Evolutionary conservation across 2,113 vertebrate species (phyloP), one percentile per base, ranked within the genome.

Genomic region (Megalops atlanticus): DNA sequence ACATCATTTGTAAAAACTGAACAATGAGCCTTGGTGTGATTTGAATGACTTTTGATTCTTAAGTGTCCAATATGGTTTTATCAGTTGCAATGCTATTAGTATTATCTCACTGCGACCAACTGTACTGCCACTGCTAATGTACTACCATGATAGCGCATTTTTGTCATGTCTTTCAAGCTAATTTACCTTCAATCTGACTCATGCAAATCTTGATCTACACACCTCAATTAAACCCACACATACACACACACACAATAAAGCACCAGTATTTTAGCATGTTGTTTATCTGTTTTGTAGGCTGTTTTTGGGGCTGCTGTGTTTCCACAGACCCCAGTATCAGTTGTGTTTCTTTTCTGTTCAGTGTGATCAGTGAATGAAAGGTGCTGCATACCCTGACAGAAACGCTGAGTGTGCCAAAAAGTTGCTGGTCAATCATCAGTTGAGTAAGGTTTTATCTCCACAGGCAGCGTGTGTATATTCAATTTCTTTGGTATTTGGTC

Each of bases 181-280:
- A 49, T 33, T 78, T 35, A 70, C 54, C 69, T 69, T 78, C 39
- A 78, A 78, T 78, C 35, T 40, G 18, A 15, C 21, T 68, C 38
- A 35, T 64, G 76, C 8, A 2, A n/a, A 64, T 11, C 11, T 4
- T 18, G 4, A n/a, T 58, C 24, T 58, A 24, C 52, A 7, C 7
- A 64, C 18, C n/a, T n/a, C n/a, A n/a, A n/a, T n/a, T n/a, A n/a
- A n/a, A n/a, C n/a, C n/a, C n/a, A n/a, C n/a, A 64, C 0, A 58
- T 18, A 15, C n/a, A 31, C 12, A 10, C 43, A 45, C 4, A 45
- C n/a, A 4, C n/a, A 64, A 11, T 27, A 64, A 64, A 64, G 11
- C 58, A 31, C 58, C 8, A 45, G 43, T 14, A 45, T 6, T 10
- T 31, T 31, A 24, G 24, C 31, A 8, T 18, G n/a, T 10, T 31